Conservation (phyloP, 2,113 vertebrate species). For the Ceratotherium simum region DNA sequence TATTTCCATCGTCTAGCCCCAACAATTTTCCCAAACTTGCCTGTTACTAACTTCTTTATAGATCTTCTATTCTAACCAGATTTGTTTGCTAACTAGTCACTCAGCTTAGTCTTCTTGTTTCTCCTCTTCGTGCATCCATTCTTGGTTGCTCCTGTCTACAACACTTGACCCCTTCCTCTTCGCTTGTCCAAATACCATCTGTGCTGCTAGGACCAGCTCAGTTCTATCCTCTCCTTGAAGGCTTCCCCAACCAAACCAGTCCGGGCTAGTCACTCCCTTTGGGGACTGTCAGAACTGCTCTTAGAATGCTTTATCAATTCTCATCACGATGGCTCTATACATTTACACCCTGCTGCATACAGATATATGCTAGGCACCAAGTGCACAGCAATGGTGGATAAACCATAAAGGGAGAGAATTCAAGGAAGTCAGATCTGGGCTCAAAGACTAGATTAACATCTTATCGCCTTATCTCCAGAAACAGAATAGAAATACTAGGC, state of each 20-base stretch:
- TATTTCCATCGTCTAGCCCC: neutral
- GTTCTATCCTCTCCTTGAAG: neutral
- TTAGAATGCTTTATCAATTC: neutral
- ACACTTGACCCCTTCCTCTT: neutral
- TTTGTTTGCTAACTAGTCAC: neutral
- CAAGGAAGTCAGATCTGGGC: neutral
- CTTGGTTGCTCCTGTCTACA: too few relatives aligned
- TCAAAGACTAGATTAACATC: neutral
- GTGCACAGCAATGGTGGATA: neutral
- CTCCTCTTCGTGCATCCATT: neutral
- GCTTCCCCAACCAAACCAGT: neutral
- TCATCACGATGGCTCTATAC: neutral
- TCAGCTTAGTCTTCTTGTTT: neutral
- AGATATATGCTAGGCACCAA: accelerated
- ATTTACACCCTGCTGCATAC: too few relatives aligned
- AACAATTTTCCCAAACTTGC: neutral
- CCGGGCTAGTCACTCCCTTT: accelerated
- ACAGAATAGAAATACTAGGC: neutral
- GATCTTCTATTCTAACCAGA: neutral
- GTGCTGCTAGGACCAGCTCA: neutral
- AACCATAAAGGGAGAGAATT: neutral
- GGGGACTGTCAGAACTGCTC: accelerated
- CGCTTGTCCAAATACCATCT: neutral
- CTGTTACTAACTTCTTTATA: neutral
- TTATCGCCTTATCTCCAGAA: neutral